Base-by-base conservation (phyloP, 64 coral and sea anemone genomes). In the Montipora capricornis region DNA sequence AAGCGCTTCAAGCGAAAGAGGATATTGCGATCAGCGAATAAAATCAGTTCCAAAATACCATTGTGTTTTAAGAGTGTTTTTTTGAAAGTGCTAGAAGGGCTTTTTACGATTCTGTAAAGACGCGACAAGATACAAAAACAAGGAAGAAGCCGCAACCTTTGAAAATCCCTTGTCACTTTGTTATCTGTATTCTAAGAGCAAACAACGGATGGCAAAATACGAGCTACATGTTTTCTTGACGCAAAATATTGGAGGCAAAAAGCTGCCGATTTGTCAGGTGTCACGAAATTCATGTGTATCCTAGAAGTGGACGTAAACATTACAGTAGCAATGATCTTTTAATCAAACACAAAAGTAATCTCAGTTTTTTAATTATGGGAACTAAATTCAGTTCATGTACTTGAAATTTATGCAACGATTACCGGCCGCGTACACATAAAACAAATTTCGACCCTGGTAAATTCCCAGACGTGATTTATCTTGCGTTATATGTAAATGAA, bases 401-500 rank as follows among this genome's bases (percentile, higher is more conserved):
- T 37, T 46, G 13, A 13, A 46, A 76, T 46, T 15, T 29, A 75
- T 75, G 14, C 61, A 12, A 3, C 4, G 61, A 64, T 64, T 64
- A 64, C 9, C 14, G 14, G 13, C 9, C 13, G 61, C 61, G 52
- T 12, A 16, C 14, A 14, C 61, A 64, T 16, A 64, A 12, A 64
- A 64, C 9, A 64, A 12, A 64, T 14, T 64, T 64, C 61, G 3
- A 64, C 61, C 67, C 37, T 47, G 67, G 81, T 55, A 44, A 86
- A 86, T 86, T 86, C 82, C 82, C 82, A 71, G 17, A 70, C 62
- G 82, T 70, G 45, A 71, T 73, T 71, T 71, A 71, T 16, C 9
- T 49, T 50, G 68, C 49, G 66, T 86, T 71, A 50, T 86, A 86
- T 86, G 82, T 49, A 71, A 86, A 86, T 86, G 82, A 86, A 47